Evolutionary conservation across 2,888 invertebrate genomes (phyloP).

Genomic region (Nomada fucata): DNA sequence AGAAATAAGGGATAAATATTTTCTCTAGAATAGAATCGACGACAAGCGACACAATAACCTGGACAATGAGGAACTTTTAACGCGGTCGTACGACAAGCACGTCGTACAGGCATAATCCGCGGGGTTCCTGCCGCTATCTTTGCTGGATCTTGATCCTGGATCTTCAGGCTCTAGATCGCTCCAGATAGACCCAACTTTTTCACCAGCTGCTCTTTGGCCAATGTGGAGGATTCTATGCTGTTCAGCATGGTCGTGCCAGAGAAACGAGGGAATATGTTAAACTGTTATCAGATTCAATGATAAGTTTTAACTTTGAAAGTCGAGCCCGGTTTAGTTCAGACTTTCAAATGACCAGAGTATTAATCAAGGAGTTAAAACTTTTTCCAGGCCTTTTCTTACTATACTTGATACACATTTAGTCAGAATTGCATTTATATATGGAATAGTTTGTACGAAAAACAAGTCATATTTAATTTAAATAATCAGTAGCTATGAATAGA

Average conservation of each 20-base stretch:
- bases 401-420: no score
- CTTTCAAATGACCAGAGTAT: constrained; percentile 31
- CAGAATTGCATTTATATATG: no score
- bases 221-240: constrained; percentile 19
- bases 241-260: not conserved
- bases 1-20: constrained; percentile 75
- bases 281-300: constrained; percentile 25
- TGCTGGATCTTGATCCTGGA: constrained; percentile 76
- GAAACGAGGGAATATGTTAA: constrained; percentile 32
- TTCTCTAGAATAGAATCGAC: constrained; percentile 67
- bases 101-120: constrained; percentile 77
- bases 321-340: constrained; percentile 49
- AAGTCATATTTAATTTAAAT: no score
- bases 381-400: no score
- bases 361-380: no score
- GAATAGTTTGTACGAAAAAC: no score
- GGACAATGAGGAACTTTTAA: constrained; percentile 78
- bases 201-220: constrained; percentile 61
- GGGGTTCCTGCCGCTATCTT: constrained; percentile 76
- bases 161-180: constrained; percentile 72
- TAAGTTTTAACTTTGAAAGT: constrained; percentile 54
- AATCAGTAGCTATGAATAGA: no score
- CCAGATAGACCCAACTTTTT: constrained; percentile 68
- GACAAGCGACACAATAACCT: constrained; percentile 75
- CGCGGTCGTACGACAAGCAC: constrained; percentile 72